Evolutionary conservation across 2,797 vertebrate genomes (phyloP).

Genomic region (Micrastur ruficollis): DNA sequence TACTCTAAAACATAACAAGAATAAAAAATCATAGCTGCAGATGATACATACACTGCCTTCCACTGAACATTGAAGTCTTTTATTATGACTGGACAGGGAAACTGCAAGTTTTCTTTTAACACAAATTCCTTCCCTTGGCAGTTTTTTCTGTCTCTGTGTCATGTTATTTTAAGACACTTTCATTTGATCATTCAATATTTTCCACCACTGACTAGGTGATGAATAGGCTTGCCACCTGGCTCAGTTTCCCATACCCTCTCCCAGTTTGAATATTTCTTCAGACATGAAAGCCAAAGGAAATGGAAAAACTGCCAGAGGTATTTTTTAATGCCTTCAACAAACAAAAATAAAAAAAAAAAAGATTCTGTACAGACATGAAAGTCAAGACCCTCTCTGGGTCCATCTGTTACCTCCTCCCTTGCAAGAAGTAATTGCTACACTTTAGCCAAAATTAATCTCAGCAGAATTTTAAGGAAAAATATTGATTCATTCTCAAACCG

Average conservation of each 20-base stretch:
- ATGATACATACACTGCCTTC: neutral
- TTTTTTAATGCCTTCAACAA: conserved; percentile 43
- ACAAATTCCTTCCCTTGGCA: conserved; percentile 25
- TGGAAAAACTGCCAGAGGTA: conserved; percentile 8
- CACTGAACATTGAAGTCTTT: neutral
- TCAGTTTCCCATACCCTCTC: neutral
- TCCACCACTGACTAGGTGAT: conserved; percentile 53
- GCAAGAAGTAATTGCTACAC: neutral
- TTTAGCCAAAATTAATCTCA: conserved; percentile 17
- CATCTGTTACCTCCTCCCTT: neutral
- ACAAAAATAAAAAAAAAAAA: neutral
- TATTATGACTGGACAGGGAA: neutral
- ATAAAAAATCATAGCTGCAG: neutral
- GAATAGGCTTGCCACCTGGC: conserved; percentile 58
- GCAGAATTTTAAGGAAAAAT: conserved; percentile 40
- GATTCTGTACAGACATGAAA: neutral
- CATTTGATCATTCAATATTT: conserved; percentile 61
- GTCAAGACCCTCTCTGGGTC: conserved; percentile 4
- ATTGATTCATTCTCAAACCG: neutral
- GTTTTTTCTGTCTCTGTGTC: conserved; percentile 17
- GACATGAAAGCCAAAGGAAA: conserved; percentile 51
- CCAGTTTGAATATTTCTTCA: conserved; percentile 18
- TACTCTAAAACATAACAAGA: neutral
- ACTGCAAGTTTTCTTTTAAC: conserved; percentile 25
- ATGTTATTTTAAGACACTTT: conserved; percentile 61